Conservation (phyloP, 2,797 vertebrate species). For the Manis crassicaudata region DNA sequence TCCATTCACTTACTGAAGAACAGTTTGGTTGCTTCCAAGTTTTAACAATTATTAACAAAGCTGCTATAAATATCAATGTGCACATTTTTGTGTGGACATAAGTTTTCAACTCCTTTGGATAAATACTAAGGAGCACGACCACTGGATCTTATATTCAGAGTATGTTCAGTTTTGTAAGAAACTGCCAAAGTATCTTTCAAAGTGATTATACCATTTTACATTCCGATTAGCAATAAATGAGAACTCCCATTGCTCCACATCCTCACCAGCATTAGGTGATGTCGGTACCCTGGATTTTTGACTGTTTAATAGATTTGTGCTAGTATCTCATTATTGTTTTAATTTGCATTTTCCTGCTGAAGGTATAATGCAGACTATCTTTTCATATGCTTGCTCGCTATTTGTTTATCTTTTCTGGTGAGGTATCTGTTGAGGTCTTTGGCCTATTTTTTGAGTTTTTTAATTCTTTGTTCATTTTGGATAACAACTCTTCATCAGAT, state of each 20-base stretch:
- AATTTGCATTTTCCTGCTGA: background rate
- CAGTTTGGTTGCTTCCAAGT: background rate
- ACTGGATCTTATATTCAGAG: background rate
- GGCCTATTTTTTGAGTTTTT: background rate
- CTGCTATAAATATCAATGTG: background rate
- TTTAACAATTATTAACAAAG: background rate
- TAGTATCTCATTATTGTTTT: background rate
- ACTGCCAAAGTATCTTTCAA: background rate
- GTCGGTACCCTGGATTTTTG: background rate
- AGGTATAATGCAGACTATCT: background rate
- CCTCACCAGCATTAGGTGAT: background rate
- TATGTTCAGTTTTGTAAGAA: background rate
- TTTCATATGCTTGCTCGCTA: background rate
- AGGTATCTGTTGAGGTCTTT: background rate
- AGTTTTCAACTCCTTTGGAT: background rate
- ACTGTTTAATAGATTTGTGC: background rate
- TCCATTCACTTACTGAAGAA: background rate
- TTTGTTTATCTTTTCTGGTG: background rate
- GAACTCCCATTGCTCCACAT: background rate
- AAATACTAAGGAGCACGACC: background rate
- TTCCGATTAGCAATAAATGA: background rate
- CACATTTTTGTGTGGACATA: background rate
- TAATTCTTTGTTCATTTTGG: background rate
- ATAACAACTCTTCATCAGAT: background rate
- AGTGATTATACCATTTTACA: background rate